These are phyloP conservation scores for Netelia fuscicornis DNA, from an alignment of 2,888 invertebrate genomes.

Conservation along the genomic window DNA sequence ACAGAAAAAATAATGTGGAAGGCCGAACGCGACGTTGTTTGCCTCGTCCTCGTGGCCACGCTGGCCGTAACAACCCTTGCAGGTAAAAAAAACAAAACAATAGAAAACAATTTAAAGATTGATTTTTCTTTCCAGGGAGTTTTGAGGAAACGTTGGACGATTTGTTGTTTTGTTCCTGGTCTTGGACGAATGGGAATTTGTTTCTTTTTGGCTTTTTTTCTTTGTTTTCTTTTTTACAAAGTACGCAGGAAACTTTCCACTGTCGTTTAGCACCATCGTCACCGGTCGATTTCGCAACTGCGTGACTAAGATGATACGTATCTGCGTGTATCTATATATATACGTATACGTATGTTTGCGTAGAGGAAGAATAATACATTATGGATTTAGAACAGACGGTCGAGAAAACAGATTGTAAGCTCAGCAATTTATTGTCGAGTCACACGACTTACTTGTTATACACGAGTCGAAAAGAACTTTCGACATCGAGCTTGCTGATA, in stretches of 20 bases:
- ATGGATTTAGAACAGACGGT: constrained; percentile 13
- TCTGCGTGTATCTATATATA: constrained; percentile 8
- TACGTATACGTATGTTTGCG: background rate
- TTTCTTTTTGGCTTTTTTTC: background rate
- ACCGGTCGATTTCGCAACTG: constrained; percentile 28
- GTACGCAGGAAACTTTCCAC: constrained; percentile 50
- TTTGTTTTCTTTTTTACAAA: background rate
- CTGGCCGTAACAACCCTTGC: constrained; percentile 51
- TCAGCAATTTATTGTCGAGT: constrained; percentile 4
- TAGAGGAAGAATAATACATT: constrained; percentile 22
- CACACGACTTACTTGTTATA: background rate
- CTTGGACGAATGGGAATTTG: background rate
- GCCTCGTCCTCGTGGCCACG: constrained; percentile 48
- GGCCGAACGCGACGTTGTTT: constrained; percentile 44
- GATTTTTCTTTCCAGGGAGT: background rate
- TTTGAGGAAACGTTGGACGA: background rate
- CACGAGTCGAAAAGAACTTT: background rate
- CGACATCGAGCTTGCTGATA: too few species aligned
- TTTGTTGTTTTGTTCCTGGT: background rate
- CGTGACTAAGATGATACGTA: constrained; percentile 21
- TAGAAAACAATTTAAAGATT: background rate
- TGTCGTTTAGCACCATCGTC: constrained; percentile 29
- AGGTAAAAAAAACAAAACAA: constrained; percentile 39
- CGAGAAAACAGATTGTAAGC: constrained; percentile 1
- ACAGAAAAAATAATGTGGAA: constrained; percentile 60